phyloP scores from a whole-genome alignment of 1,140 invertebrate genomes.

The Psix sp. region DNA sequence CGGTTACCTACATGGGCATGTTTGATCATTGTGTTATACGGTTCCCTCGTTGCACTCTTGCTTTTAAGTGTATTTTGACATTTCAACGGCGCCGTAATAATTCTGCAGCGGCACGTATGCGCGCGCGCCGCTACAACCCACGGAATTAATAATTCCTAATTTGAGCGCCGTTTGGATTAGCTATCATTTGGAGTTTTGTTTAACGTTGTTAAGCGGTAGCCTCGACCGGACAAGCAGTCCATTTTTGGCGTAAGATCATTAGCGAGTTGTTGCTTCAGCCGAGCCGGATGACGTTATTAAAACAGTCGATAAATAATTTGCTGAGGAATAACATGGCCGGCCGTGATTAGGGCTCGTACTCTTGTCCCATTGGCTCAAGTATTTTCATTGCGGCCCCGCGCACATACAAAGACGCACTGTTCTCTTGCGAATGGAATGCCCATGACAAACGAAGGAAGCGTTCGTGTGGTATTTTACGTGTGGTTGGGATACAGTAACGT shows the following conservation, averaged over 20 bases:
- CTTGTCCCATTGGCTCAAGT: constrained; percentile 45
- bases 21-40: constrained; percentile 74
- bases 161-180: constrained; percentile 27
- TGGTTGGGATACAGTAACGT: constrained; percentile 61
- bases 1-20: constrained; percentile 58
- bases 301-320: constrained; percentile 41
- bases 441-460: constrained; percentile 54
- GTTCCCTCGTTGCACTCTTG: constrained; percentile 69
- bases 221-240: not conserved
- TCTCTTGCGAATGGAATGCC: constrained; percentile 52
- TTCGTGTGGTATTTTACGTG: constrained; percentile 57
- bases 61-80: constrained; percentile 74
- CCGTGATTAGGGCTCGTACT: constrained; percentile 20
- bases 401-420: constrained; percentile 40
- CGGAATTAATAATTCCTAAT: constrained; percentile 54
- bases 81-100: constrained; percentile 70
- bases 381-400: constrained; percentile 53
- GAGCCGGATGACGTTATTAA: constrained; percentile 8
- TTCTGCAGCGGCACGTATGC: constrained; percentile 62
- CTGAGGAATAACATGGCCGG: constrained; percentile 19
- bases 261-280: not conserved
- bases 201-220: constrained; percentile 18
- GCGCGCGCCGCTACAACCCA: constrained; percentile 18
- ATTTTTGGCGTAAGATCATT: not conserved
- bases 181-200: constrained; percentile 21